Conservation (phyloP, 2,888 invertebrate genomes). For the Acronicta psi region DNA sequence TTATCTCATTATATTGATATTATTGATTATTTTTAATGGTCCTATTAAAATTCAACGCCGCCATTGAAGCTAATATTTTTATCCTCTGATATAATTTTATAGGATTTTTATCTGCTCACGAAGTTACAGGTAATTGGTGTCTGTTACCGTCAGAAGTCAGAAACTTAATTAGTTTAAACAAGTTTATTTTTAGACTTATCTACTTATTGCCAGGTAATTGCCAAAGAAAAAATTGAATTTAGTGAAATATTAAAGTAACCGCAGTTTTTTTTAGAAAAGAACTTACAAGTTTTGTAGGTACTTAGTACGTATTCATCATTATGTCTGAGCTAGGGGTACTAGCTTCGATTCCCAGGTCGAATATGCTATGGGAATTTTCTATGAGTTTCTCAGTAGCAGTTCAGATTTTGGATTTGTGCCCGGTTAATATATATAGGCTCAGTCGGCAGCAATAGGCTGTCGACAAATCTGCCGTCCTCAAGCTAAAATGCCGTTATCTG, state of each 20-base stretch:
- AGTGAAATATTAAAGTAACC: not conserved
- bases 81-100: not conserved
- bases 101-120: constrained; percentile 11
- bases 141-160: constrained; percentile 9
- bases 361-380: too few species aligned
- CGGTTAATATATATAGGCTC: too few species aligned
- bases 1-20: too few species aligned
- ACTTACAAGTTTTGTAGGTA: not conserved
- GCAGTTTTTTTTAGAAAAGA: not conserved
- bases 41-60: constrained; percentile 30
- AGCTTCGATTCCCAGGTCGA: too few species aligned
- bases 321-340: too few species aligned
- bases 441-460: too few species aligned
- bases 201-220: not conserved
- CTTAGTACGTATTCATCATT: too few species aligned
- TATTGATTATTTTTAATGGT: constrained; percentile 13
- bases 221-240: not conserved
- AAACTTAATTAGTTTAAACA: constrained; percentile 11
- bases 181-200: constrained; percentile 4
- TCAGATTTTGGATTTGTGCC: too few species aligned
- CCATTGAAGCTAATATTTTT: constrained; percentile 7
- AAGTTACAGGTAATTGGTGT: constrained; percentile 21
- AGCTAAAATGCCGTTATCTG: too few species aligned
- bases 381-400: too few species aligned
- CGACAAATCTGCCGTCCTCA: too few species aligned